Conservation (phyloP, 2,113 vertebrate genomes). For the Ibidorhyncha struthersii region DNA sequence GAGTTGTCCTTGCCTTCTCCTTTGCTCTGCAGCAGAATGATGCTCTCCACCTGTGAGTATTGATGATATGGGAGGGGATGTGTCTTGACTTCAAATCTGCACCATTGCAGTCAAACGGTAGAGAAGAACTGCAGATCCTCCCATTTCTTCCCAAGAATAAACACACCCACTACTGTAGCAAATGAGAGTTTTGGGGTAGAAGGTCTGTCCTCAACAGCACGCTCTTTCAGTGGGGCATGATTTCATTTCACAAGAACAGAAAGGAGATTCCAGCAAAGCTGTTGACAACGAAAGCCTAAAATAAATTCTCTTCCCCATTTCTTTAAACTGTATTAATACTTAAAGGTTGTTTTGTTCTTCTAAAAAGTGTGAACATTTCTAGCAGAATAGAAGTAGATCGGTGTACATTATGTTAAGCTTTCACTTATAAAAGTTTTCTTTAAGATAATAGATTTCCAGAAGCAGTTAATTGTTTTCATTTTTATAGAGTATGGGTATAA, state of each 20-base stretch:
- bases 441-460: neutral
- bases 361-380: neutral
- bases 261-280: neutral
- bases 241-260: neutral
- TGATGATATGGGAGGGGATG: neutral
- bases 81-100: neutral
- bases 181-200: neutral
- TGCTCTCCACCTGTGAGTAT: neutral
- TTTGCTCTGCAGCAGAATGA: neutral
- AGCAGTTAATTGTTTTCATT: neutral
- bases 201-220: neutral
- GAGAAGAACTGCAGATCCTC: neutral
- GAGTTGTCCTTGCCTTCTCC: neutral
- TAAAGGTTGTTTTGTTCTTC: neutral
- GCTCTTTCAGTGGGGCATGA: neutral
- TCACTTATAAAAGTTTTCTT: neutral
- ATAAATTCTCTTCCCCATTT: neutral
- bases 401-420: neutral
- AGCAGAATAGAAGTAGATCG: neutral
- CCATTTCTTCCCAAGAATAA: neutral
- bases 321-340: neutral
- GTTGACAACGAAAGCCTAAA: neutral
- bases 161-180: neutral
- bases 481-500: neutral
- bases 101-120: neutral